A percentile compares a stretch with the other conserved stretches of the same genome.
Conservation (phyloP, 2,113 vertebrate genomes). For the Lutjanus erythropterus region DNA sequence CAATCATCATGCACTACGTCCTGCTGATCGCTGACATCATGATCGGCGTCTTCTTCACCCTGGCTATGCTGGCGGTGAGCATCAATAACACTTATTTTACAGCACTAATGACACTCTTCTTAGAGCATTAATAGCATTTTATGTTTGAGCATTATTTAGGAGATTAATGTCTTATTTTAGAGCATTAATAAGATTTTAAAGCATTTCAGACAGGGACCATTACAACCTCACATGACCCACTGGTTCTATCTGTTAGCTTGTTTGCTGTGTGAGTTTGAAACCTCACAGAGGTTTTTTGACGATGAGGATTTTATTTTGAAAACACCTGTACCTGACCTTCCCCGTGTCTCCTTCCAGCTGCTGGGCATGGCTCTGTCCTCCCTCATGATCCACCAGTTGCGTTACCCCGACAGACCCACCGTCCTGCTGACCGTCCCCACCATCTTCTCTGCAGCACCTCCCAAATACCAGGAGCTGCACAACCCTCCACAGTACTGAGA, state of each 20-base stretch:
- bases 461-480: slow-evolving; percentile 71
- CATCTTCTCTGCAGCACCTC: slow-evolving; percentile 25
- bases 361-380: slow-evolving; percentile 65
- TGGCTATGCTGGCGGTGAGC: slow-evolving; percentile 67
- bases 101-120: no score
- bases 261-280: no score
- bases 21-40: fast-evolving
- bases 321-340: background rate
- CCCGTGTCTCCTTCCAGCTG: slow-evolving; percentile 49
- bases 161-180: no score
- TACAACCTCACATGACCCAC: no score
- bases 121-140: no score
- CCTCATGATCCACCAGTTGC: slow-evolving; percentile 70
- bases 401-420: background rate
- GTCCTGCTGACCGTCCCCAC: slow-evolving; percentile 39
- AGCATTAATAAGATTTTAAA: no score
- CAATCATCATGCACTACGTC: background rate
- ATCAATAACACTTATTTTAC: background rate
- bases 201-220: no score
- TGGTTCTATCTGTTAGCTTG: no score
- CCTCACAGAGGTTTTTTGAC: no score
- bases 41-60: slow-evolving; percentile 24
- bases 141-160: no score
- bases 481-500: slow-evolving; percentile 50
- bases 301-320: no score